Evolutionary conservation across 2,797 vertebrate genomes (phyloP).

Genomic region (Enteromius argenteus): DNA sequence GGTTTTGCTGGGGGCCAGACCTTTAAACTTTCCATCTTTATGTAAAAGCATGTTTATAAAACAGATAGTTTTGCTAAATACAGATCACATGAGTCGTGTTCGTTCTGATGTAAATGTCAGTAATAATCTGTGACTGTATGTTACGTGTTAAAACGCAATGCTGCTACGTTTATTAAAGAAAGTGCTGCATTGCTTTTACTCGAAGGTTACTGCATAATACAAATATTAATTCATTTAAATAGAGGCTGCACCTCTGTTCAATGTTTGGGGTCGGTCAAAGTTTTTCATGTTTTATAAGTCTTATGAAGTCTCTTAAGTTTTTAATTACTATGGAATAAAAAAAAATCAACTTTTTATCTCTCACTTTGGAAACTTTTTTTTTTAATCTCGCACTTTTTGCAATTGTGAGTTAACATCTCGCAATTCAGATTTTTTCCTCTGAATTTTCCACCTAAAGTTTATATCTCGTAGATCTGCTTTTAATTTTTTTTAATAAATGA

Average conservation of each 20-base stretch:
- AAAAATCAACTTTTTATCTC: background rate
- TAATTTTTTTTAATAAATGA: too few species aligned
- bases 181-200: background rate
- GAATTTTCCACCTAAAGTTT: background rate
- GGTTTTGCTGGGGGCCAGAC: background rate
- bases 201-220: background rate
- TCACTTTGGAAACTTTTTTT: too few species aligned
- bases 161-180: background rate
- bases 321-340: background rate
- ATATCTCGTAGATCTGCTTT: background rate
- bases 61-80: background rate
- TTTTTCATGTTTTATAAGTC: background rate
- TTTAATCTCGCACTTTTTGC: background rate
- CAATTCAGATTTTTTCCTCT: too few species aligned
- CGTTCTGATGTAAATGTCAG: background rate
- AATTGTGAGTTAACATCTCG: background rate
- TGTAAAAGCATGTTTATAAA: slow-evolving; percentile 22
- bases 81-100: background rate
- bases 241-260: background rate
- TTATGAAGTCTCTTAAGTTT: background rate
- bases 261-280: background rate
- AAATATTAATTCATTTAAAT: background rate
- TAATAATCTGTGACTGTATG: background rate
- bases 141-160: background rate
- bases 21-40: slow-evolving; percentile 27